Evolutionary conservation across 2,113 vertebrate genomes (phyloP).

Genomic region (Limanda limanda): DNA sequence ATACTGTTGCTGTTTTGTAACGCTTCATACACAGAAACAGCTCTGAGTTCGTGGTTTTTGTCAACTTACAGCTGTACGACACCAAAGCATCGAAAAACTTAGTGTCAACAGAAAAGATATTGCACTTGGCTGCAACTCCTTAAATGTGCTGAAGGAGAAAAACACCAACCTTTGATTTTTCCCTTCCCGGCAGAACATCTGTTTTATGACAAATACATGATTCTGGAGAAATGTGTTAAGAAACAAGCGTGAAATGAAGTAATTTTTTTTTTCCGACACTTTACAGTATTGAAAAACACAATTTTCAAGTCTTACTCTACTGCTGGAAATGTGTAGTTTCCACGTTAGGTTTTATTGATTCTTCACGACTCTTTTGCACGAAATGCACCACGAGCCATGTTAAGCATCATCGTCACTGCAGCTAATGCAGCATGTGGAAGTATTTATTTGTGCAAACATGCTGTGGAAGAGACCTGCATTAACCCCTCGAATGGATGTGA

Average conservation of each 20-base stretch:
- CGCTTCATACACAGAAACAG: constrained; percentile 15
- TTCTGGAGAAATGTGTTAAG: constrained; percentile 19
- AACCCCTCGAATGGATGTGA: constrained; percentile 42
- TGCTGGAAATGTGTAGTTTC: neutral
- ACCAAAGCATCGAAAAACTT: constrained; percentile 41
- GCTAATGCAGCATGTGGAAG: constrained; percentile 59
- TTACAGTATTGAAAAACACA: neutral
- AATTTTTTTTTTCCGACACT: neutral
- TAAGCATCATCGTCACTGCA: constrained; percentile 21
- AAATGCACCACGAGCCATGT: neutral
- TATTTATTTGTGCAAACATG: constrained; percentile 50
- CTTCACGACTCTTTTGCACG: neutral
- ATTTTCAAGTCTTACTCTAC: neutral
- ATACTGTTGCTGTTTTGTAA: no score
- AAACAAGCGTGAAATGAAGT: constrained; percentile 6
- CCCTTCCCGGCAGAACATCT: constrained; percentile 54
- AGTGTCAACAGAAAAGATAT: constrained; percentile 51
- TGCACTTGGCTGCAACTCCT: constrained; percentile 41
- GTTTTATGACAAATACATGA: constrained; percentile 48
- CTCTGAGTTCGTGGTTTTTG: neutral
- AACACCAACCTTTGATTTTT: constrained; percentile 38
- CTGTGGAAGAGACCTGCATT: constrained; percentile 13
- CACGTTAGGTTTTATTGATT: neutral
- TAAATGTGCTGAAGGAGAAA: constrained; percentile 36
- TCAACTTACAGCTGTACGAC: constrained; percentile 39